These are phyloP conservation scores for Crossocerus cetratus DNA, from an alignment of 2,888 invertebrate genomes.

Conservation along the genomic window DNA sequence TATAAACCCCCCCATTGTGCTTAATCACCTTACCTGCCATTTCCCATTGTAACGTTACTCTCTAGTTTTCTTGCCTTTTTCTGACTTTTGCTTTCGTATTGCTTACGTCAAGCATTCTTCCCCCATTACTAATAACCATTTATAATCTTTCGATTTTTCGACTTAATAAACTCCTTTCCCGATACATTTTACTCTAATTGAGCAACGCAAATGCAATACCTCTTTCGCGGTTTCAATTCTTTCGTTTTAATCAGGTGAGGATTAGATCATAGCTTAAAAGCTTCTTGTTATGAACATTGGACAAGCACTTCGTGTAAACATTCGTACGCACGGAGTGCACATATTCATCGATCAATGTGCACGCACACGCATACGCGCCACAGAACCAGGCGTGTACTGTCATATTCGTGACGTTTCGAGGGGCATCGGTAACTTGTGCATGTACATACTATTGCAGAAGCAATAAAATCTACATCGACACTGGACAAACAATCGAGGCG, in stretches of 20 bases:
- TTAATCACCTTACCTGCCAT: no score
- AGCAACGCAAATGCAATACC: no score
- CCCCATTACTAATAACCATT: background rate
- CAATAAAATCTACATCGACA: no score
- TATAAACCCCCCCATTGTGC: no score
- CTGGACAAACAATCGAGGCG: no score
- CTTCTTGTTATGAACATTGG: conserved; percentile 17
- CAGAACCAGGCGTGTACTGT: conserved; percentile 40
- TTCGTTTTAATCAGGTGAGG: background rate
- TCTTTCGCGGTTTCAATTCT: background rate
- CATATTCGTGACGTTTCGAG: conserved; percentile 32
- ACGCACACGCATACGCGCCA: conserved; percentile 32
- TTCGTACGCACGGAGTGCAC: conserved; percentile 18
- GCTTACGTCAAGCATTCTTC: conserved; percentile 35
- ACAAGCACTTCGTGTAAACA: conserved; percentile 41
- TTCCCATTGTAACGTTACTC: background rate
- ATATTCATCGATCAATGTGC: conserved; percentile 45
- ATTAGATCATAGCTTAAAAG: background rate
- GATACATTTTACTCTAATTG: conserved; percentile 1
- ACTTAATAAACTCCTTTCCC: background rate
- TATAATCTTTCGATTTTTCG: background rate
- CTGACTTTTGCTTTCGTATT: background rate
- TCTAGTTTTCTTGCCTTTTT: conserved; percentile 10
- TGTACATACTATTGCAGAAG: no score
- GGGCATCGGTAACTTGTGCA: no score